phyloP scores from a whole-genome alignment of 2,113 vertebrate species.

The Stegostoma tigrinum region DNA sequence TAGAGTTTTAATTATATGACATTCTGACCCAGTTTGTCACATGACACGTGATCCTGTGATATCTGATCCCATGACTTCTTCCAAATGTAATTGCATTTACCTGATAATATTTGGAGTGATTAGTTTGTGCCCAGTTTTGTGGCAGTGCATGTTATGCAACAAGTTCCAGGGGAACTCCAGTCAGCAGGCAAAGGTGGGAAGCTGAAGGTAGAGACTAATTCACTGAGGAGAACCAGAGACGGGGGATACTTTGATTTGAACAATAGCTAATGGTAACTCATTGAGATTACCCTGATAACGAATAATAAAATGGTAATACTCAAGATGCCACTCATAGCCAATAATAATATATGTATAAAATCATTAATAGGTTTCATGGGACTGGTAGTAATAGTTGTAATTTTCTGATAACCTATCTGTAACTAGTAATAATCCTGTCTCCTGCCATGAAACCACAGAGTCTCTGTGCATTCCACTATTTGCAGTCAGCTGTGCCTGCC shows the following conservation, averaged over 20 bases:
- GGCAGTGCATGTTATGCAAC: no score
- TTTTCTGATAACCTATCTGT: neutral
- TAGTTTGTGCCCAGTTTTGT: neutral
- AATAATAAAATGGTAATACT: neutral
- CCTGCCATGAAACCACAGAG: neutral
- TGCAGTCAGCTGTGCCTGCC: neutral
- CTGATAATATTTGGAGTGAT: neutral
- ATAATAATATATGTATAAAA: neutral
- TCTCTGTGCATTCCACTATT: neutral
- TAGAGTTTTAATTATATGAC: neutral
- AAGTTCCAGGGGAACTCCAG: neutral
- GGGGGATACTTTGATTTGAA: neutral
- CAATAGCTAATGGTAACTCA: neutral
- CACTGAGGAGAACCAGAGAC: neutral
- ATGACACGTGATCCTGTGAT: neutral
- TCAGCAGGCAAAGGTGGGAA: neutral
- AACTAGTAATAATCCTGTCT: neutral
- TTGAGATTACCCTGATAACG: neutral
- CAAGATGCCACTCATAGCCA: neutral
- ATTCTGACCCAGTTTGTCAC: neutral
- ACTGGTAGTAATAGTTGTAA: neutral
- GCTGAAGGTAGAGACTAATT: neutral
- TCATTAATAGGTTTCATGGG: neutral
- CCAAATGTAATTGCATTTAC: neutral
- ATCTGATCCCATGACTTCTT: neutral